Base-by-base conservation (phyloP, 2,113 vertebrate species). In the Sceloporus undulatus region DNA sequence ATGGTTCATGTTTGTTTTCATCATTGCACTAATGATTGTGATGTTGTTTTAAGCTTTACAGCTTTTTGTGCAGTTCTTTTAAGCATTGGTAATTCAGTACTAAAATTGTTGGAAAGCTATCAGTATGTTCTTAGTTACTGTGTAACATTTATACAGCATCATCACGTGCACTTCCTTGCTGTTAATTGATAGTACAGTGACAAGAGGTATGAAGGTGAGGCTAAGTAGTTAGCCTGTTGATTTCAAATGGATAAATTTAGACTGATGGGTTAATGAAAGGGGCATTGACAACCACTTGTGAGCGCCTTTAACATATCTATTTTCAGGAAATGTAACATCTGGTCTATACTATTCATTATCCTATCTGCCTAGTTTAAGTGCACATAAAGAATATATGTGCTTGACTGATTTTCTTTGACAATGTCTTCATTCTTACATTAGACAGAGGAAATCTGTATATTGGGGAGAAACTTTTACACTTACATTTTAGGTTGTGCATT, bases 301-400 rank as follows among this genome's bases (percentile, higher is more conserved):
- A 97, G 94, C 93, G 93, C 82, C 93, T 95, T 95, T 96, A 97
- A 98, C 96, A 96, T 98, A 96, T 98, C 95, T 97, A 95, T 98
- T 97, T 97, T 97, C 97, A 98, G 98, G 98, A 98, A 98, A 96
- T 91, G 91, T 94, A 97, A 98, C 98, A 98, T 97, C 98, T 98
- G 98, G 97, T 97, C 89, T 82, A 38, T 84, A 93, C 93, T 92
- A 92, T 91, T 94, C 95, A 96, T 95, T 95, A 95, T 95, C 91
- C 94, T 93, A 94, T 86, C 96, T 95, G 95, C 96, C 96, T 79
- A 66, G 91, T 93, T 93, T 93, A 95, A 79, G 92, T 93, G 92
- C 93, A 94, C 93, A 91, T 95, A 91, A 93, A 94, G 91, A 88
- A 91, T 74, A 92, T 94, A 96, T 88, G 94, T 90, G 92, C 93